phyloP scores from a whole-genome alignment of 2,113 vertebrate species.

The Hipposideros armiger region DNA sequence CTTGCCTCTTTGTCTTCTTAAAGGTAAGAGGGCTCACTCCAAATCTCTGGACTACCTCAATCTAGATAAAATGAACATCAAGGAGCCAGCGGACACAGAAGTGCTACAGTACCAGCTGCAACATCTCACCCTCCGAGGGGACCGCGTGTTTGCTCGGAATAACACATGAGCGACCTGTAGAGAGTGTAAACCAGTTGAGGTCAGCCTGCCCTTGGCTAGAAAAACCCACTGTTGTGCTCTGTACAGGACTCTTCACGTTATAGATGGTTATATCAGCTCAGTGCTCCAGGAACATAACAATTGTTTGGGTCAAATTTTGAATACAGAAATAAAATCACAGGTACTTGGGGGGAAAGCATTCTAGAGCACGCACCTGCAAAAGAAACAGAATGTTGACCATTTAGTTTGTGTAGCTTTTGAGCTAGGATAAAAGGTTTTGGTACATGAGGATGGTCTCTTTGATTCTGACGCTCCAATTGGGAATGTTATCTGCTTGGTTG shows the following conservation, averaged over 20 bases:
- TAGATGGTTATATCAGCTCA: constrained; percentile 82
- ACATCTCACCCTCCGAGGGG: constrained; percentile 95
- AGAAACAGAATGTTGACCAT: constrained; percentile 73
- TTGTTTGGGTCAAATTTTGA: constrained; percentile 71
- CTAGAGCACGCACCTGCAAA: constrained; percentile 76
- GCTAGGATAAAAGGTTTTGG: constrained; percentile 69
- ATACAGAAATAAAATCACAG: constrained; percentile 74
- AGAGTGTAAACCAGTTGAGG: constrained; percentile 58
- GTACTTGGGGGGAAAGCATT: constrained; percentile 57
- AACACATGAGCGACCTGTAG: constrained; percentile 89
- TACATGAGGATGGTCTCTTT: constrained; percentile 74
- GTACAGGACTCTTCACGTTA: constrained; percentile 76
- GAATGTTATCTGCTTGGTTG: constrained; percentile 82
- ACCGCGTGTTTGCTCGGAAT: constrained; percentile 94
- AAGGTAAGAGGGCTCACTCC: constrained; percentile 94
- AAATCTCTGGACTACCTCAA: constrained; percentile 99
- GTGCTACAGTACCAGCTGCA: constrained; percentile 97
- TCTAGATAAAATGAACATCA: constrained; percentile 96
- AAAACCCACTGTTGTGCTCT: constrained; percentile 75
- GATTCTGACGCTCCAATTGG: constrained; percentile 78
- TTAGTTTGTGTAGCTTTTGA: constrained; percentile 77
- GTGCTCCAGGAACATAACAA: constrained; percentile 78
- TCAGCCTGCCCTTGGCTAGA: constrained; percentile 75
- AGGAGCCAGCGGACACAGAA: constrained; percentile 97
- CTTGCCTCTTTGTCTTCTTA: constrained; percentile 95